Conservation (phyloP, 2,888 invertebrate species). For the Morinoia aosen region DNA sequence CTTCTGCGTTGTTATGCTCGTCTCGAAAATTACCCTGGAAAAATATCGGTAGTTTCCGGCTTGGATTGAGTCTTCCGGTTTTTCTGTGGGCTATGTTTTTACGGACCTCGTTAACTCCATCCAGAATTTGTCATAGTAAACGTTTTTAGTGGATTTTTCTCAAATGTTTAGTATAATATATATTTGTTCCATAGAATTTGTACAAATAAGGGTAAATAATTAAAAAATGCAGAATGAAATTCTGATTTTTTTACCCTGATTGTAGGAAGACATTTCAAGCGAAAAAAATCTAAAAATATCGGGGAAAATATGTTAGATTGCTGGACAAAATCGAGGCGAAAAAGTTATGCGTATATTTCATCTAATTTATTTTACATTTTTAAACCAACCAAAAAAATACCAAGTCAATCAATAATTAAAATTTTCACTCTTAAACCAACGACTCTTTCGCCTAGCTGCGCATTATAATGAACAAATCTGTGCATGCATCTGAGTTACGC, state of each 20-base stretch:
- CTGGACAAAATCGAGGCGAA: neutral
- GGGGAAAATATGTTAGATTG: neutral
- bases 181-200: neutral
- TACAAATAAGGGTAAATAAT: neutral
- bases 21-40: neutral
- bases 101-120: neutral
- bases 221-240: neutral
- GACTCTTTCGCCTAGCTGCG: neutral
- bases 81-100: neutral
- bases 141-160: neutral
- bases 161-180: neutral
- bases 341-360: neutral
- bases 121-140: neutral
- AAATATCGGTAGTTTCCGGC: neutral
- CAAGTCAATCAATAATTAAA: neutral
- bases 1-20: neutral
- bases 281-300: neutral
- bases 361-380: neutral
- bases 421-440: neutral
- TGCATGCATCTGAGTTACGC: neutral
- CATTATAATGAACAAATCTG: neutral
- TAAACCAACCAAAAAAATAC: neutral
- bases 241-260: neutral
- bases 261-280: too few species aligned
- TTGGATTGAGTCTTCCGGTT: neutral